Conservation (phyloP, 2,113 vertebrate genomes). For the Picathartes gymnocephalus region DNA sequence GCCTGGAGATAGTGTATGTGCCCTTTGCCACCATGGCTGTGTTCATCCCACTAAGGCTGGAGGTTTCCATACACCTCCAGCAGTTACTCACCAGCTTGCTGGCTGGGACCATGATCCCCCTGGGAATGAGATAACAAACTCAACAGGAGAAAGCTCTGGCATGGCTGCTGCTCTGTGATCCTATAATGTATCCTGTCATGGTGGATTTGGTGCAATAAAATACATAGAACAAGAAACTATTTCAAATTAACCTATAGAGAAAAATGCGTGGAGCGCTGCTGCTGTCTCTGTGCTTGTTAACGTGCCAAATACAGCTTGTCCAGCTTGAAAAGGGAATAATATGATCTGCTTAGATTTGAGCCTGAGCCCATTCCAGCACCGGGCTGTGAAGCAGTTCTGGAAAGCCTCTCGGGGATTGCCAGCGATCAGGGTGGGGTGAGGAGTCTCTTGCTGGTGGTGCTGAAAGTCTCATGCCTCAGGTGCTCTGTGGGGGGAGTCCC, state of each 20-base stretch:
- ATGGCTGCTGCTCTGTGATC: not conserved
- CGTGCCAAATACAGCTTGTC: not conserved
- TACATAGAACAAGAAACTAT: not conserved
- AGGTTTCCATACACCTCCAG: not conserved
- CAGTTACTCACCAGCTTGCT: not conserved
- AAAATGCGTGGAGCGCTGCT: not conserved
- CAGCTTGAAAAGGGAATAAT: not conserved
- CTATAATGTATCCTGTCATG: not conserved
- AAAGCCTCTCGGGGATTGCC: not conserved
- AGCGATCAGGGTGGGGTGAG: not conserved
- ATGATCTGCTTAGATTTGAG: not conserved
- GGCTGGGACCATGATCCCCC: not conserved
- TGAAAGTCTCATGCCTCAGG: not conserved
- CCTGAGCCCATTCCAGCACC: not conserved
- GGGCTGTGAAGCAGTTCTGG: not conserved
- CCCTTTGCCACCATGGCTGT: not conserved
- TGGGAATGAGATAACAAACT: not conserved
- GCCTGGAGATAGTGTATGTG: not conserved
- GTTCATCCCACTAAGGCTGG: not conserved
- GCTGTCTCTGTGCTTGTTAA: not conserved
- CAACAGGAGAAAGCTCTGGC: not conserved
- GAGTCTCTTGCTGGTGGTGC: not conserved
- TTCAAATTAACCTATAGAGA: not conserved
- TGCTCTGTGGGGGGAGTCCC: not conserved
- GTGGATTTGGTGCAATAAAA: conserved; percentile 7